Conservation (phyloP, 2,113 vertebrate genomes). For the Craseonycteris thonglongyai region DNA sequence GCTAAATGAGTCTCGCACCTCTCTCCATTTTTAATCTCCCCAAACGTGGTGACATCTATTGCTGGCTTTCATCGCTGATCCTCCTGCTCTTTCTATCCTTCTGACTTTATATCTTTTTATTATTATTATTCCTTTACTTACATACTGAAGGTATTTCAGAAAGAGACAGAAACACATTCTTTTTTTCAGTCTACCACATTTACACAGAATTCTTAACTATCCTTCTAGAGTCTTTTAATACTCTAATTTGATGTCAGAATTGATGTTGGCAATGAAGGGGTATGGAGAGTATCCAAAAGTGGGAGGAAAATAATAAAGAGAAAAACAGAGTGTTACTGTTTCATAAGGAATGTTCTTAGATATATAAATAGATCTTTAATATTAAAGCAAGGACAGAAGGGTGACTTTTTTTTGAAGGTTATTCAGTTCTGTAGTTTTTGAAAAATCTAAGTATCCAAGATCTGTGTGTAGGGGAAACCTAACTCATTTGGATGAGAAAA, state of each 20-base stretch:
- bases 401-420: conserved; percentile 21
- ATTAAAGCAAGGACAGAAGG: conserved; percentile 17
- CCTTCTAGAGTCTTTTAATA: conserved; percentile 43
- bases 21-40: not conserved
- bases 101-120: not conserved
- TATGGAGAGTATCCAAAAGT: conserved; percentile 24
- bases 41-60: not conserved
- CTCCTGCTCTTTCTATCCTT: not conserved
- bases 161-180: not conserved
- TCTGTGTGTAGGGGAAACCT: not conserved
- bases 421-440: conserved; percentile 24
- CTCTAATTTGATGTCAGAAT: conserved; percentile 10
- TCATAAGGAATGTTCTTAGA: conserved; percentile 47
- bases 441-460: not conserved
- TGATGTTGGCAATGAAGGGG: conserved; percentile 8
- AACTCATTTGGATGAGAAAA: not conserved
- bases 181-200: not conserved
- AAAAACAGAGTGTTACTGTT: conserved; percentile 45
- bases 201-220: conserved; percentile 27
- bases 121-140: not conserved
- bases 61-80: not conserved
- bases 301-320: not conserved
- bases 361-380: conserved; percentile 46
- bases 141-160: not conserved
- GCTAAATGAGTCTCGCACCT: not conserved